phyloP scores from a whole-genome alignment of 2,797 vertebrate species.

The Tarsius wallacei region DNA sequence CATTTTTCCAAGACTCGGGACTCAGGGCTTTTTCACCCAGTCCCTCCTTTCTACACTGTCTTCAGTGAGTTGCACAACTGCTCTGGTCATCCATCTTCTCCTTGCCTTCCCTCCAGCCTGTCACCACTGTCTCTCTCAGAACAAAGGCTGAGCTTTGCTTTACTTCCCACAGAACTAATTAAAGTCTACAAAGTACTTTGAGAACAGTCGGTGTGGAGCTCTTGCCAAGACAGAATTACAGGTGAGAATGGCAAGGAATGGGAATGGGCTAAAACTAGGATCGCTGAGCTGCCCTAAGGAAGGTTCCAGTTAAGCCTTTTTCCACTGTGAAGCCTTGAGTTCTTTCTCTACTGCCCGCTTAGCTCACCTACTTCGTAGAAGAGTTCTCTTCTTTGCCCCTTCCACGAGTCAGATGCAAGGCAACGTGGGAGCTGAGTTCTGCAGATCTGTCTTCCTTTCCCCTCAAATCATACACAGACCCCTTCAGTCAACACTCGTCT shows the following conservation, averaged over 20 bases:
- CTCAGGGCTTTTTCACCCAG: not conserved
- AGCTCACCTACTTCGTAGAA: not conserved
- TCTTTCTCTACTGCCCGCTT: not conserved
- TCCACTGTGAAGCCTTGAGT: not conserved
- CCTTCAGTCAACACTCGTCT: not conserved
- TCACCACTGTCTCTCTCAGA: slow-evolving; percentile 42
- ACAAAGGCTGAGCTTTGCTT: slow-evolving; percentile 70
- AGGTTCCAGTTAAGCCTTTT: not conserved
- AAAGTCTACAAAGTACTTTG: slow-evolving; percentile 84
- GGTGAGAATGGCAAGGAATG: slow-evolving; percentile 76
- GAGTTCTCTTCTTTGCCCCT: not conserved
- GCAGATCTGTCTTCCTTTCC: not conserved
- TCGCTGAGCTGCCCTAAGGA: not conserved
- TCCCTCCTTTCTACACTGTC: not conserved
- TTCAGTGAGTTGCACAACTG: not conserved
- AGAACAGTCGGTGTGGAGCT: slow-evolving; percentile 73
- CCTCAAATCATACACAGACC: not conserved
- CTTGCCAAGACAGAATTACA: slow-evolving; percentile 85
- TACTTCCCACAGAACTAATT: slow-evolving; percentile 86
- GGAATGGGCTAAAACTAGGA: slow-evolving; percentile 40
- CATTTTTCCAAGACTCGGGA: slow-evolving; percentile 32
- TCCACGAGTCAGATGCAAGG: not conserved
- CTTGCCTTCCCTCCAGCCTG: not conserved
- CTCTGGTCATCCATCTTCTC: not conserved
- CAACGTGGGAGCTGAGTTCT: not conserved